Evolutionary conservation across 2,113 vertebrate species (phyloP).

Genomic region (Henicopernis longicauda): DNA sequence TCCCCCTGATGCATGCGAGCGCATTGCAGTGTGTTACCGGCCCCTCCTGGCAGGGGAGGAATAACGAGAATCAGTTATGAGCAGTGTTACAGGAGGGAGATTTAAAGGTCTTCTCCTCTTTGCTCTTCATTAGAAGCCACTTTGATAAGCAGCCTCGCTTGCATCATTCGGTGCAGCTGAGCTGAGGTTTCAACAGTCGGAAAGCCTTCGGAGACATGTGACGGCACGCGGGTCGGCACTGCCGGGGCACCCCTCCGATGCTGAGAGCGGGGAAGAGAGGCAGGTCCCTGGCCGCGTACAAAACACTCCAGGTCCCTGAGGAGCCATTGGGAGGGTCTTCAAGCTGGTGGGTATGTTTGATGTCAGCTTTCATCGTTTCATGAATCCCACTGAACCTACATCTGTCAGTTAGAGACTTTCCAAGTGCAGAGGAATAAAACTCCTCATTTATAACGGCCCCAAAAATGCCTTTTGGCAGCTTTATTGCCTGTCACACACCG

Average conservation of each 20-base stretch:
- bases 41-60: accelerated
- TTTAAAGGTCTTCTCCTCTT: not conserved
- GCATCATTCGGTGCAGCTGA: accelerated
- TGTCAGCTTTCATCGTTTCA: not conserved
- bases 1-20: accelerated
- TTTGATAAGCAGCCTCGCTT: accelerated
- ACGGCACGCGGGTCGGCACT: accelerated
- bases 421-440: slow-evolving; percentile 26
- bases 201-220: accelerated
- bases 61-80: accelerated
- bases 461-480: slow-evolving; percentile 18
- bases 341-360: not conserved
- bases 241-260: accelerated
- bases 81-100: not conserved
- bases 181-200: not conserved
- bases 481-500: not conserved
- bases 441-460: not conserved
- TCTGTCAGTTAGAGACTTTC: not conserved
- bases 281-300: accelerated
- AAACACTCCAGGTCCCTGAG: accelerated
- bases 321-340: not conserved
- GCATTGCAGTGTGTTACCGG: accelerated
- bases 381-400: not conserved
- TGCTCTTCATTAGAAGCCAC: not conserved
- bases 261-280: accelerated